Evolutionary conservation across 2,888 invertebrate genomes (phyloP), one percentile per base, ranked within the genome.

Genomic region (Limnephilus auricula): DNA sequence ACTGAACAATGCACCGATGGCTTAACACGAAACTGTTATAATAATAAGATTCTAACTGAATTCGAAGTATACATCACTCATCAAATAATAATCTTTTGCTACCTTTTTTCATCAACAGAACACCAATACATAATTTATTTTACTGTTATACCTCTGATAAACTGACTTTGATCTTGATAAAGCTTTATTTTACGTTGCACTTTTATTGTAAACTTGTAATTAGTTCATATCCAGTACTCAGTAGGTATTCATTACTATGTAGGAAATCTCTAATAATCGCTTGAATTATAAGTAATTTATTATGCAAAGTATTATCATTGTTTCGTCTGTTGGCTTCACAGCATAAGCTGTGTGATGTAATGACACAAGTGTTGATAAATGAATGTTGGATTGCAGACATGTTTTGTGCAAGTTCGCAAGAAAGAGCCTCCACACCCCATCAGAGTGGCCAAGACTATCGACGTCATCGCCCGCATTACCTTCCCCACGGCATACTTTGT

Each of bases 391-490:
- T 96, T 96, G 93, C 96, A 97, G 97, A 97, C 97, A 95, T 97
- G 97, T 96, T 97, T 97, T 96, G 97, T 97, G 94, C 98, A 98
- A 97, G 97, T 98, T 94, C 97, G 98, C 94, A 98, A 98, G 96
- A 98, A 98, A 96, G 98, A 98, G 95, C 98, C 98, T 93, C 98
- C 98, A 87, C 98, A 98, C 96, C 98, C 98, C 92, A 98, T 98
- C 94, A 97, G 98, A 94, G 98, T 99, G 94, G 99, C 99, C 94
- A 99, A 99, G 96, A 98, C 98, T 92, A 99, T 99, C 95, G 98
- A 99, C 96, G 98, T 98, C 94, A 98, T 99, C 95, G 98, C 99
- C 92, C 97, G 99, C 95, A 98, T 99, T 95, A 98, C 98, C 94
- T 99, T 99, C 96, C 99, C 99, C 94, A 97, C 98, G 94, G 98